phyloP scores from a whole-genome alignment of 2,113 vertebrate species.

The Protobothrops flavoviridis region DNA sequence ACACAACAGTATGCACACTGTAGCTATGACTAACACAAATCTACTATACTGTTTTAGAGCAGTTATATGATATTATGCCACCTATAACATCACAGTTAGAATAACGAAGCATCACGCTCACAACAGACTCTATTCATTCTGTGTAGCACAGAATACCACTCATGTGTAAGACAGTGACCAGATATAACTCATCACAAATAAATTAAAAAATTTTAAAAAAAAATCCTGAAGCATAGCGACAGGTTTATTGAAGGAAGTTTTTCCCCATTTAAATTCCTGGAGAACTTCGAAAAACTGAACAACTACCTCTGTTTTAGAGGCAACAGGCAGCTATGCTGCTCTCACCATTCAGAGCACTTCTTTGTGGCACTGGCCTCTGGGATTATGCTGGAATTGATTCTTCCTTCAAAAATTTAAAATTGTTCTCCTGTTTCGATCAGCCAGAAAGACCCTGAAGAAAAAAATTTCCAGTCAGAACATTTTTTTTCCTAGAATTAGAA shows the following conservation, averaged over 20 bases:
- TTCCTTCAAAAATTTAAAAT: constrained; percentile 34
- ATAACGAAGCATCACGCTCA: constrained; percentile 2
- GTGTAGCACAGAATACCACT: background rate
- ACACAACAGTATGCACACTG: background rate
- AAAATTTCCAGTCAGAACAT: background rate
- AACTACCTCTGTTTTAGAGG: constrained; percentile 35
- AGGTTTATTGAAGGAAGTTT: constrained; percentile 3
- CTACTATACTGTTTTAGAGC: background rate
- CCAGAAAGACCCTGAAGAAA: constrained; percentile 22
- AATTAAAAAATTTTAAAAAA: background rate
- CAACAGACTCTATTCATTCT: background rate
- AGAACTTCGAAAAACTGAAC: constrained; percentile 8
- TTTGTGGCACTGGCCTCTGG: constrained; percentile 13
- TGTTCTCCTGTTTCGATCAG: constrained; percentile 24
- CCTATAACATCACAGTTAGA: background rate
- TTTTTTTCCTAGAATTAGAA: constrained; percentile 8
- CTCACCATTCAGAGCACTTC: constrained; percentile 21
- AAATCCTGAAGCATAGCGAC: background rate
- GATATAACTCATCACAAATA: background rate
- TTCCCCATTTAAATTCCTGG: background rate
- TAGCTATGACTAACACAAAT: constrained; percentile 8
- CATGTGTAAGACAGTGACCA: background rate
- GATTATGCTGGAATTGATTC: background rate
- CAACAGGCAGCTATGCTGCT: constrained; percentile 17
- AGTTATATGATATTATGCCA: background rate